Conservation (phyloP, 2,888 invertebrate species). For the Choreutis nemorana region DNA sequence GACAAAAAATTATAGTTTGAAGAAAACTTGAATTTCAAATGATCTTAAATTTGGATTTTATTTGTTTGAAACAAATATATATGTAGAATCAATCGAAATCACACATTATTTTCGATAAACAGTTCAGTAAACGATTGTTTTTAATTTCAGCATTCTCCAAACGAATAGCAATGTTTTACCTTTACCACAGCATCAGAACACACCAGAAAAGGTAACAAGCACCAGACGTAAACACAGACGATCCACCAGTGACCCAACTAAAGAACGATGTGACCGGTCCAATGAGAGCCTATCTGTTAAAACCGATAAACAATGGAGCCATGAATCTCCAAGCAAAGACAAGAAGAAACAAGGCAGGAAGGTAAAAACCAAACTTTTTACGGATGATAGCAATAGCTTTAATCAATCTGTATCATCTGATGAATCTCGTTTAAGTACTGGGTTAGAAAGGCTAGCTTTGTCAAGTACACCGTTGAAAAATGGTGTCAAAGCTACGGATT, state of each 20-base stretch:
- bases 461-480: conserved; percentile 53
- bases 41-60: too few relatives aligned
- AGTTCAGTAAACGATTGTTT: too few relatives aligned
- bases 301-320: conserved; percentile 24
- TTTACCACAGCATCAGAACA: conserved; percentile 34
- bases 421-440: conserved; percentile 33
- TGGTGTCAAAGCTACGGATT: conserved; percentile 26
- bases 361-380: conserved; percentile 50
- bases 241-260: conserved; percentile 48
- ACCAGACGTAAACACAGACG: conserved; percentile 35
- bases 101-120: too few relatives aligned
- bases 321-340: conserved; percentile 46
- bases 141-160: conserved; percentile 41
- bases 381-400: conserved; percentile 31
- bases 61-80: too few relatives aligned
- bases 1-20: too few relatives aligned
- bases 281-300: conserved; percentile 31
- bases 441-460: conserved; percentile 30
- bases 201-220: conserved; percentile 41
- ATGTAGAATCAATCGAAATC: too few relatives aligned
- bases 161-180: conserved; percentile 41
- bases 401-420: conserved; percentile 41
- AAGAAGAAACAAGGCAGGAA: conserved; percentile 30
- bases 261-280: conserved; percentile 31
- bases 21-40: too few relatives aligned